Conservation (phyloP, 1,140 invertebrate genomes). For the Ridgeia piscesae region DNA sequence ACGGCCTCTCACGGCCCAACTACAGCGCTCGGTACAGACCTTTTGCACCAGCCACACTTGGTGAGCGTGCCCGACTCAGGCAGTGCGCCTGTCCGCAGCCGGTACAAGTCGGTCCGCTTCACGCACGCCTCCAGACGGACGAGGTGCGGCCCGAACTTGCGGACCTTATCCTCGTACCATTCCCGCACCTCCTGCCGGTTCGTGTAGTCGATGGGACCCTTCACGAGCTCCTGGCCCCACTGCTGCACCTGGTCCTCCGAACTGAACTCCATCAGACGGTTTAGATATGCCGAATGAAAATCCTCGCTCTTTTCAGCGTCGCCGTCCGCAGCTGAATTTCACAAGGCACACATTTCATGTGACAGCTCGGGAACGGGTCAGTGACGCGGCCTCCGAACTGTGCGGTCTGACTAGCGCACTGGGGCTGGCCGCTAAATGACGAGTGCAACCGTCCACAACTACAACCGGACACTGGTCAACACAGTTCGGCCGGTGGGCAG, state of each 20-base stretch:
- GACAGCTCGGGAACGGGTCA: neutral
- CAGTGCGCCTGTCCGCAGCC: neutral
- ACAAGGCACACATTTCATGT: neutral
- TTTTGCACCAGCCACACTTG: slow-evolving; percentile 3
- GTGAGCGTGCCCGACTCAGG: neutral
- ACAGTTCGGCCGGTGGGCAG: neutral
- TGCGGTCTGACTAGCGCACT: neutral
- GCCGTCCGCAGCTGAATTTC: neutral
- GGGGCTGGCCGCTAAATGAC: neutral
- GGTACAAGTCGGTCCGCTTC: neutral
- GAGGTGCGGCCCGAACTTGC: neutral
- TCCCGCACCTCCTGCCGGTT: neutral
- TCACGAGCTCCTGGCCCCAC: neutral
- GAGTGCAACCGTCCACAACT: neutral
- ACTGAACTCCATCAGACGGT: neutral
- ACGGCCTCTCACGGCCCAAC: no score
- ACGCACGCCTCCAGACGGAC: neutral
- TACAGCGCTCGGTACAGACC: neutral
- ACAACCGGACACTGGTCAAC: no score
- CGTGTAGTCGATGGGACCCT: neutral
- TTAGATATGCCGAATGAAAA: neutral
- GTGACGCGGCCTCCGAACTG: neutral
- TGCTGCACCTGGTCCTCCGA: slow-evolving; percentile 1
- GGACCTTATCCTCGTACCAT: neutral
- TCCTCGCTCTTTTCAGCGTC: neutral